Conservation (phyloP, 2,888 invertebrate species). For the Cryptus viduatorius region DNA sequence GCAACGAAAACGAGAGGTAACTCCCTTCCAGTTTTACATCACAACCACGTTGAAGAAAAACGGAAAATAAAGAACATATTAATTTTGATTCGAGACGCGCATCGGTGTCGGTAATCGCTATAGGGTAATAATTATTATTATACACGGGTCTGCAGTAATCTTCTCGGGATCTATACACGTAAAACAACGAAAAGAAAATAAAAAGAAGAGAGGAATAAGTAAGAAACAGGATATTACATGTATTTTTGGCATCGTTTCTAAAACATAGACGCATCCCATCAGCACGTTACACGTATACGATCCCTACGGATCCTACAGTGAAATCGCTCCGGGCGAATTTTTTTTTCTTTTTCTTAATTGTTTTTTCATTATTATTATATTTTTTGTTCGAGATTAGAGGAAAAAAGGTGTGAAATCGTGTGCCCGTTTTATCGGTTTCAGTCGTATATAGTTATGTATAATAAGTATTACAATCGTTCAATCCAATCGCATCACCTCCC, state of each 20-base stretch:
- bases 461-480: slow-evolving; percentile 49
- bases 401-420: slow-evolving; percentile 36
- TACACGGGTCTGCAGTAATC: slow-evolving; percentile 11
- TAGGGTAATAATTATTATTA: not conserved
- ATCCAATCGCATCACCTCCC: slow-evolving; percentile 34
- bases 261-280: slow-evolving; percentile 53
- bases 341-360: not conserved
- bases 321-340: slow-evolving; percentile 42
- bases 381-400: not conserved
- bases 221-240: slow-evolving; percentile 54
- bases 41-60: slow-evolving; percentile 39
- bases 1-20: not conserved
- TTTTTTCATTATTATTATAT: not conserved
- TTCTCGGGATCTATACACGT: slow-evolving; percentile 21
- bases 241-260: slow-evolving; percentile 68
- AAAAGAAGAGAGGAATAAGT: slow-evolving; percentile 18
- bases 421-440: slow-evolving; percentile 56
- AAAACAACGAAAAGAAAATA: slow-evolving; percentile 14
- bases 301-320: slow-evolving; percentile 24
- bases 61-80: not conserved
- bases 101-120: not conserved
- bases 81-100: slow-evolving; percentile 19
- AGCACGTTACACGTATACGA: slow-evolving; percentile 21
- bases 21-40: slow-evolving; percentile 18
- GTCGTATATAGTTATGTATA: slow-evolving; percentile 45